Evolutionary conservation across 1,140 invertebrate species (phyloP).

Genomic region (Anagrus nilaparvatae): DNA sequence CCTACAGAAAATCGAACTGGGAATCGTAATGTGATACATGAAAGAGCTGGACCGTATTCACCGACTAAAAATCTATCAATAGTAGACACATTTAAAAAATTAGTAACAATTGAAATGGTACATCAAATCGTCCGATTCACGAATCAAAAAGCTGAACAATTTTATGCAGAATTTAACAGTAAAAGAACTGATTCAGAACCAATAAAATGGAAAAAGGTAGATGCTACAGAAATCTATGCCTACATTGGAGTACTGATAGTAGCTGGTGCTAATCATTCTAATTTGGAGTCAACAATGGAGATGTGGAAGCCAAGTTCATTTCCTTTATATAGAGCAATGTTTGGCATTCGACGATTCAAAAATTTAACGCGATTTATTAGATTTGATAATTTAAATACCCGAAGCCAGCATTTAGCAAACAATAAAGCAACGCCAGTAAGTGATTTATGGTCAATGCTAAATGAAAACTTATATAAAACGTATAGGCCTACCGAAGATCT

Average conservation of each 20-base stretch:
- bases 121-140: constrained; percentile 20
- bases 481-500: constrained; percentile 16
- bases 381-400: constrained; percentile 26
- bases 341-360: constrained; percentile 22
- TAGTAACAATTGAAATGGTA: constrained; percentile 19
- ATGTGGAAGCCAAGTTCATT: constrained; percentile 16
- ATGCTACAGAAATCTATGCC: constrained; percentile 15
- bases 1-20: no score
- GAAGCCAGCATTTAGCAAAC: constrained; percentile 17
- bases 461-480: constrained; percentile 16
- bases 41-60: constrained; percentile 17
- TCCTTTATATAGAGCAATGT: constrained; percentile 12
- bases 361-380: constrained; percentile 22
- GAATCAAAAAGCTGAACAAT: constrained; percentile 19
- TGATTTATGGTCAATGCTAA: constrained; percentile 25
- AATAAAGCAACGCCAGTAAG: constrained; percentile 28
- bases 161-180: constrained; percentile 17
- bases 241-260: constrained; percentile 16
- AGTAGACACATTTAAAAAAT: constrained; percentile 17
- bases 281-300: constrained; percentile 9
- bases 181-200: constrained; percentile 6
- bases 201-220: constrained; percentile 8
- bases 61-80: constrained; percentile 14
- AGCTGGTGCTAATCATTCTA: constrained; percentile 14
- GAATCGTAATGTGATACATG: constrained; percentile 17